Evolutionary conservation across 2,888 invertebrate genomes (phyloP).

Genomic region (Monochamus alternatus): DNA sequence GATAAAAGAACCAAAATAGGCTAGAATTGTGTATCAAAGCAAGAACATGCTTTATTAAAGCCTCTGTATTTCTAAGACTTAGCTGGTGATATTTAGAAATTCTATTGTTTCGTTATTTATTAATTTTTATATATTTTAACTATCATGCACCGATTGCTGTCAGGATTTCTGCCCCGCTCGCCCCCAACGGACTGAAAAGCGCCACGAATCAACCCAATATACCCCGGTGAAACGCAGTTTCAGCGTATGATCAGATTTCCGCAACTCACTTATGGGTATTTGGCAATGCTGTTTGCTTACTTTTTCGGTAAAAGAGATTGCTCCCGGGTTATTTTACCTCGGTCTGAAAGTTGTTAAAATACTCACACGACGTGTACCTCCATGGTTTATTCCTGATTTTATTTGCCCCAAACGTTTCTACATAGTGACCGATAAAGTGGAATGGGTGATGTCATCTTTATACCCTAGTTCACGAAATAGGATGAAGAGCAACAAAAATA

Average conservation of each 20-base stretch:
- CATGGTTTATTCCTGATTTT: neutral
- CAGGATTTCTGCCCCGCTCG: neutral
- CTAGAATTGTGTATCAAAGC: too few relatives aligned
- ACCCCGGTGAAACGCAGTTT: constrained; percentile 20
- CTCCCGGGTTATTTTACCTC: constrained; percentile 42
- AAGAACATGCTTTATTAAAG: too few relatives aligned
- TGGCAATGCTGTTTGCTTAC: constrained; percentile 53
- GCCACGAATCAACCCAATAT: constrained; percentile 28
- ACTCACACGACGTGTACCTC: constrained; percentile 5
- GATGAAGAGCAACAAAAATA: too few relatives aligned
- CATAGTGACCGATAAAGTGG: too few relatives aligned
- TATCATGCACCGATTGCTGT: too few relatives aligned
- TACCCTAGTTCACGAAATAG: too few relatives aligned
- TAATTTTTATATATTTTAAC: too few relatives aligned
- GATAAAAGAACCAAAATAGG: too few relatives aligned
- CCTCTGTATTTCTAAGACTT: too few relatives aligned
- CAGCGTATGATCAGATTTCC: constrained; percentile 54
- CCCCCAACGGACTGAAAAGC: constrained; percentile 22
- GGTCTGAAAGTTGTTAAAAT: constrained; percentile 18
- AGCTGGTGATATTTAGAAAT: too few relatives aligned
- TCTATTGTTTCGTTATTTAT: too few relatives aligned
- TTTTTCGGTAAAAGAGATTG: constrained; percentile 44
- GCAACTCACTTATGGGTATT: constrained; percentile 54
- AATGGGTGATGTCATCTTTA: too few relatives aligned
- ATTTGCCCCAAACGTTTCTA: neutral